Evolutionary conservation across 2,113 vertebrate species (phyloP), one percentile per base, ranked within the genome.

Genomic region (Chitala chitala): DNA sequence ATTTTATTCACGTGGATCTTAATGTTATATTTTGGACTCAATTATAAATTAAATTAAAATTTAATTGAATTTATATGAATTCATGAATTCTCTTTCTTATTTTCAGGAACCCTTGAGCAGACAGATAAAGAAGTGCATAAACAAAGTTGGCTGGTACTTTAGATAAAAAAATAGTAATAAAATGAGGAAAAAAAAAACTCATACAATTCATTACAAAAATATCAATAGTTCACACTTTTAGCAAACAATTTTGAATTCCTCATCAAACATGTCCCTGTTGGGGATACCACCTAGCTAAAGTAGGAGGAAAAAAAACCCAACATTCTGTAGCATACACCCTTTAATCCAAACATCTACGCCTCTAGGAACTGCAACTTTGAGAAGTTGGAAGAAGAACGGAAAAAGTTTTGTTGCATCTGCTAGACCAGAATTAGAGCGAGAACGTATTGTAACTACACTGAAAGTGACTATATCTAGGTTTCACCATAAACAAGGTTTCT

Each of bases 361-460:
- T 87, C 84, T 82, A 85, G 85, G 86, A 89, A 81, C 79, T 86
- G 51, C 84, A 88, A 87, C 87, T 89, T 87, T 82, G 81, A 85
- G 86, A 87, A 88, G 87, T 88, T 85, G 82, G 77, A 86, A 86
- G 70, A 86, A 86, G 85, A 79, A 86, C 54, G 76, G 73, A 79
- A 75, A 73, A 76, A 79, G 81, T 82, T 81, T 78, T 75, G 79
- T 81, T 82, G 87, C 78, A 83, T 86, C 83, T 85, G 82, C 84
- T 87, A 84, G 85, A 86, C 84, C 83, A 85, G 88, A 91, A 91
- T 89, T 91, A 89, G 86, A 90, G 88, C 83, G 80, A 83, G 87
- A 87, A 89, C 80, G 84, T 88, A 80, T 86, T 86, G 81, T 89
- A 84, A 85, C 82, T 89, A 85, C 87, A 86, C 80, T 85, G 86